phyloP scores from a whole-genome alignment of 1,140 invertebrate species.

The Nylanderia fulva region DNA sequence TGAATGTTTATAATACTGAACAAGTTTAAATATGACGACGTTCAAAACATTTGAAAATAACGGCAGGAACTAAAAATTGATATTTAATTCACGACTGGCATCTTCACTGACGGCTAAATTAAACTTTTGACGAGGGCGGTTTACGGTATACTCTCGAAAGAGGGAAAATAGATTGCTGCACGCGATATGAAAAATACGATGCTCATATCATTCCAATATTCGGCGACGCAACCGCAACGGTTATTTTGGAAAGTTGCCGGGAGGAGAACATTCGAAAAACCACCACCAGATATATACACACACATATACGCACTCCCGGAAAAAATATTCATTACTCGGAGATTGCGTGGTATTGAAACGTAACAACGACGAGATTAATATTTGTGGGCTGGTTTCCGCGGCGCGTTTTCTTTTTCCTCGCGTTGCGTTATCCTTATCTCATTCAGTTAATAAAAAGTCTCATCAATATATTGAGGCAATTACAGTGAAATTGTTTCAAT shows the following conservation, averaged over 20 bases:
- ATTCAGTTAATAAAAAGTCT: slow-evolving; percentile 41
- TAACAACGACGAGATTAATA: slow-evolving; percentile 62
- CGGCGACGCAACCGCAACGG: slow-evolving; percentile 48
- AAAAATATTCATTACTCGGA: slow-evolving; percentile 71
- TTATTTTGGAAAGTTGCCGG: slow-evolving; percentile 70
- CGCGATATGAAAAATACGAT: slow-evolving; percentile 69
- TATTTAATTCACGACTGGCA: slow-evolving; percentile 62
- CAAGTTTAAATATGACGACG: background rate
- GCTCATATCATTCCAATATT: slow-evolving; percentile 68
- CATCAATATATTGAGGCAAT: slow-evolving; percentile 51
- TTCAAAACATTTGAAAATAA: slow-evolving; percentile 20
- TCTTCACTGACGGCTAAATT: slow-evolving; percentile 60
- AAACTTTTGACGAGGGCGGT: slow-evolving; percentile 62
- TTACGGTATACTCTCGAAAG: slow-evolving; percentile 3
- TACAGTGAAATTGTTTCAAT: slow-evolving; percentile 42
- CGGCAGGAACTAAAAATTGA: slow-evolving; percentile 49
- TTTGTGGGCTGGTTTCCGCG: slow-evolving; percentile 50
- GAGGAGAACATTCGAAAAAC: slow-evolving; percentile 64
- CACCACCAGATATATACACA: slow-evolving; percentile 4
- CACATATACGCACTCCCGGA: background rate
- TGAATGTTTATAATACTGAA: background rate
- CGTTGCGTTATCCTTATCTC: slow-evolving; percentile 50
- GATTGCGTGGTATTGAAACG: slow-evolving; percentile 63
- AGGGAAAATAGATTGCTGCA: slow-evolving; percentile 28
- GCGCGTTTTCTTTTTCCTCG: slow-evolving; percentile 41